Evolutionary conservation across 2,888 invertebrate species (phyloP).

Genomic region (Cheilosia impressa): DNA sequence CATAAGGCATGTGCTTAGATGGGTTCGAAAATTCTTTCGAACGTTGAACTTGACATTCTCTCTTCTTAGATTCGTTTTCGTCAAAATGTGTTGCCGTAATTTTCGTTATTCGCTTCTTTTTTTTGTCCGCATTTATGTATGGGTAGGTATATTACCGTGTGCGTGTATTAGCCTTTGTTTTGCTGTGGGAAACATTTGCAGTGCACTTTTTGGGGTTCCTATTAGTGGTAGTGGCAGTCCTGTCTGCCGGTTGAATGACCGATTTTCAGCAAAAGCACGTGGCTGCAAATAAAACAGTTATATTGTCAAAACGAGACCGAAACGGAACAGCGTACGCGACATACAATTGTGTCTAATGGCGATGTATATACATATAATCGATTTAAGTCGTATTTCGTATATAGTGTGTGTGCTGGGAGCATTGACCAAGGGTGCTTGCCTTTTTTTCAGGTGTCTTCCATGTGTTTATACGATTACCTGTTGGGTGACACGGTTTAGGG

Average conservation of each 20-base stretch:
- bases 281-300: conserved; percentile 56
- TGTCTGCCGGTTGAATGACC: conserved; percentile 71
- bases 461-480: background rate
- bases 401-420: background rate
- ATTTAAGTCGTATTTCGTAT: background rate
- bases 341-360: background rate
- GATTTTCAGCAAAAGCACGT: conserved; percentile 69
- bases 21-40: conserved; percentile 65
- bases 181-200: conserved; percentile 42
- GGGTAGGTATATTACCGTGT: conserved; percentile 14
- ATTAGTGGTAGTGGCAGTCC: conserved; percentile 10
- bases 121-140: conserved; percentile 3
- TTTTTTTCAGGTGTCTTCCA: background rate
- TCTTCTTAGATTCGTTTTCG: conserved; percentile 48
- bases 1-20: conserved; percentile 57
- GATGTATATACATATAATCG: too few species aligned
- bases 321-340: conserved; percentile 14
- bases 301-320: conserved; percentile 36
- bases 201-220: conserved; percentile 73
- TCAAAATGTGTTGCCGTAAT: conserved; percentile 49
- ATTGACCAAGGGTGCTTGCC: conserved; percentile 11
- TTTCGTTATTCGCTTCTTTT: background rate
- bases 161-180: conserved; percentile 48
- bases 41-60: conserved; percentile 73
- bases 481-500: background rate